Evolutionary conservation across 2,888 invertebrate species (phyloP), one percentile per base, ranked within the genome.

Genomic region (Tineola bisselliella): DNA sequence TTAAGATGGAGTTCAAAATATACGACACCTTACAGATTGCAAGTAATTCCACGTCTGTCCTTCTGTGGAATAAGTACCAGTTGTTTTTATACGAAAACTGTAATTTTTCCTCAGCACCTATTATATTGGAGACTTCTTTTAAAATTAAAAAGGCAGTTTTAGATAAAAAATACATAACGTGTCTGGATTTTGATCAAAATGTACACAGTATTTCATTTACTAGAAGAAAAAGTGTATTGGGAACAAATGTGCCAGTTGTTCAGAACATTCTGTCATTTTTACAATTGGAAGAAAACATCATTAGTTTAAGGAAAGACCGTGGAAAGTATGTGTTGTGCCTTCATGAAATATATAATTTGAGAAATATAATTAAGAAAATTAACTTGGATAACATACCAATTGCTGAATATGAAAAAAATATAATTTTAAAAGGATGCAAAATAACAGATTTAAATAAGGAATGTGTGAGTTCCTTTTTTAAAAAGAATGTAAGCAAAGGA

Each of bases 11-110:
- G 13, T 62, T 69, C 48, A 62, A 65, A 13, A 64, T 75, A 60
- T 43, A 74, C 6, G 72, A 70, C 44, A 76, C 69, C 62, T 64
- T 84, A 30, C 77, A 75, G 61, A 67, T 84, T 63, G 72, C 65
- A 12, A 60, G n/a, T 33, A 75, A 75, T 65, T 60, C 67, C 1
- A 64, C 67, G 1, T 76, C 68, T 62, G 66, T 74, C 18, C 62
- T 76, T 59, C 64, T 82, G 25, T 87, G 84, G 84, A 84, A 84
- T 68, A 80, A 74, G 65, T 80, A 75, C 68, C 82, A 84, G 73
- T 74, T 87, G 68, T 78, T 79, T 56, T 60, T 82, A 6, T 81
- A 80, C 62, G 74, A 78, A 62, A 68, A 74, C 38, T 61, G 69
- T 0, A 68, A 75, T 58, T 74, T 82, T 15, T 68, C 74, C 12